Evolutionary conservation across 2,888 invertebrate species (phyloP).

Genomic region (Nymphalis polychloros): DNA sequence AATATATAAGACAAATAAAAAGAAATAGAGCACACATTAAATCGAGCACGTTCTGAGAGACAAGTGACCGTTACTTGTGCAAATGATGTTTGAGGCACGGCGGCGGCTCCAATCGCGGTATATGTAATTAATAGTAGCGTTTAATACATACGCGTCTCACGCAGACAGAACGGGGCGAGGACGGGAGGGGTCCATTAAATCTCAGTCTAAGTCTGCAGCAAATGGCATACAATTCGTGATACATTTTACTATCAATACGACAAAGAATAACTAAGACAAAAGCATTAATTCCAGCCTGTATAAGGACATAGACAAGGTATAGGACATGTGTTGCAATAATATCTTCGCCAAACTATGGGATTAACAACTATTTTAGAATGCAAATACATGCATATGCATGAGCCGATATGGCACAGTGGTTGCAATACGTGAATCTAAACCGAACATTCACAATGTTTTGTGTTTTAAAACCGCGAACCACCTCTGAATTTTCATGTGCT

Average conservation of each 20-base stretch:
- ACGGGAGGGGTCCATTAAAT: constrained; percentile 16
- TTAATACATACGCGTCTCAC: constrained; percentile 17
- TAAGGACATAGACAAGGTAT: background rate
- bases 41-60: constrained; percentile 5
- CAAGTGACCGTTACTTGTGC: constrained; percentile 21
- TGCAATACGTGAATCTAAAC: too few species aligned
- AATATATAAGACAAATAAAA: background rate
- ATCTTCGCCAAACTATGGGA: too few species aligned
- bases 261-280: background rate
- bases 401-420: too few species aligned
- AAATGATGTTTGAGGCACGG: constrained; percentile 15
- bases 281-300: constrained; percentile 7
- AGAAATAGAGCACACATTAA: constrained; percentile 15
- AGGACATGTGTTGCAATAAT: too few species aligned
- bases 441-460: too few species aligned
- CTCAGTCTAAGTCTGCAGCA: constrained; percentile 12
- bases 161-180: constrained; percentile 22
- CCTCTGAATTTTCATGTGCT: too few species aligned
- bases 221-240: background rate
- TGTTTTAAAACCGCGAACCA: too few species aligned
- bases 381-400: too few species aligned
- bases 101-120: background rate
- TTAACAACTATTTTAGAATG: too few species aligned
- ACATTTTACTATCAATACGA: background rate
- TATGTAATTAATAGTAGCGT: constrained; percentile 16